Conservation (phyloP, 2,113 vertebrate genomes). For the Holacanthus passer region DNA sequence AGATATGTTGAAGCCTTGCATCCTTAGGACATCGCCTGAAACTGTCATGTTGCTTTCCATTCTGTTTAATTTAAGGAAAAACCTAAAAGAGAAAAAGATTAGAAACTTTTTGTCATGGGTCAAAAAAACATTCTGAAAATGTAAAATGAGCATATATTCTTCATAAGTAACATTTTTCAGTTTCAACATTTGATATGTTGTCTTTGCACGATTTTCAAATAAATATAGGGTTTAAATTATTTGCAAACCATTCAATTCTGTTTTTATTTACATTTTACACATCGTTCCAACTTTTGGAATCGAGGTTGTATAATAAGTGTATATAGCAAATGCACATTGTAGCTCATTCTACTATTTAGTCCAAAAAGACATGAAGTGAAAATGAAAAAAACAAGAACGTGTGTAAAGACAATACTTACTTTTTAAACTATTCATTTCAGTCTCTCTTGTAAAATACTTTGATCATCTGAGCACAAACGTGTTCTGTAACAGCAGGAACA, state of each 20-base stretch:
- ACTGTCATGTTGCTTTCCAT: constrained; percentile 64
- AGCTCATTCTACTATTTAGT: background rate
- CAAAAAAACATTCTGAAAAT: no score
- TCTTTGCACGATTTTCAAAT: no score
- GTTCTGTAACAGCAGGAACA: background rate
- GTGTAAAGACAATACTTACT: background rate
- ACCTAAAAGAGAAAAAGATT: constrained; percentile 30
- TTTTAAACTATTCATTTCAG: background rate
- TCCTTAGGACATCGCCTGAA: constrained; percentile 40
- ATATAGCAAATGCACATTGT: background rate
- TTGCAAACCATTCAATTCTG: no score
- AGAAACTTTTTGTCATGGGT: no score
- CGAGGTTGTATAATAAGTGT: no score
- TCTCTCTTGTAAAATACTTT: background rate
- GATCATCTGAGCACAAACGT: background rate
- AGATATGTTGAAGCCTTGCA: constrained; percentile 68
- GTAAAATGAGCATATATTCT: no score
- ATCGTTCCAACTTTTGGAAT: no score
- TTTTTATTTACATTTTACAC: no score
- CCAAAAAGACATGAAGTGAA: background rate
- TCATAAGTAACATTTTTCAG: no score
- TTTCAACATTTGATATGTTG: no score
- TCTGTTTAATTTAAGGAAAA: background rate
- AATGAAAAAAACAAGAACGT: background rate
- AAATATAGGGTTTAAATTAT: no score